Evolutionary conservation across 2,113 vertebrate genomes (phyloP), one percentile per base, ranked within the genome.

Genomic region (Ailurus styani): DNA sequence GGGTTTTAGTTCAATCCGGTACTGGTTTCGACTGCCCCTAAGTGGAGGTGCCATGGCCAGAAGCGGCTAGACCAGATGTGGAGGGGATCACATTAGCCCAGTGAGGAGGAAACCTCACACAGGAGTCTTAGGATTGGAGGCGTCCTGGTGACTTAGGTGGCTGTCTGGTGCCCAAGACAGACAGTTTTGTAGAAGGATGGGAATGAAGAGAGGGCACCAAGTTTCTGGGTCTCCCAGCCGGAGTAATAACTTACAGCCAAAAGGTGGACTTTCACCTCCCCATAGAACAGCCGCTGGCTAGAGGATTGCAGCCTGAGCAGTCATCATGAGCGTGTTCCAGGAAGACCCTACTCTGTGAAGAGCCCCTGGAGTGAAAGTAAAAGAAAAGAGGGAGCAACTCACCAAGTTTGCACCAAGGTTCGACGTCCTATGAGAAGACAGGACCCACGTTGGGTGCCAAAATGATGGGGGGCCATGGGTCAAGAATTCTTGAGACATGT

Each of bases 81-180:
- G 7, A n/a, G 34, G 31, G 64, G 14, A 66, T 66, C 64, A 66
- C 64, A 18, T n/a, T 34, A 66, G 31, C 34, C 31, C 15, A 17
- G n/a, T 4, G 62, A 64, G 62, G 64, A n/a, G 0, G 3, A 17
- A 6, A n/a, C 6, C 34, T 66, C 18, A 8, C 3, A 8, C 3
- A 1, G 64, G 34, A n/a, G 31, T 66, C 34, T n/a, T n/a, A 66
- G n/a, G 34, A 66, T n/a, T 2, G 34, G 31, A n/a, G 15, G 13
- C 8, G 15, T 7, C 64, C 64, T 18, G 14, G 64, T n/a, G n/a
- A n/a, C n/a, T n/a, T n/a, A n/a, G n/a, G n/a, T n/a, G n/a, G n/a
- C n/a, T n/a, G n/a, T n/a, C n/a, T n/a, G n/a, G n/a, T n/a, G n/a
- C n/a, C n/a, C n/a, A n/a, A n/a, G n/a, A n/a, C n/a, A n/a, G 64